Base-by-base conservation (phyloP, 2,888 invertebrate species). In the Caenorhabditis zanzibari region DNA sequence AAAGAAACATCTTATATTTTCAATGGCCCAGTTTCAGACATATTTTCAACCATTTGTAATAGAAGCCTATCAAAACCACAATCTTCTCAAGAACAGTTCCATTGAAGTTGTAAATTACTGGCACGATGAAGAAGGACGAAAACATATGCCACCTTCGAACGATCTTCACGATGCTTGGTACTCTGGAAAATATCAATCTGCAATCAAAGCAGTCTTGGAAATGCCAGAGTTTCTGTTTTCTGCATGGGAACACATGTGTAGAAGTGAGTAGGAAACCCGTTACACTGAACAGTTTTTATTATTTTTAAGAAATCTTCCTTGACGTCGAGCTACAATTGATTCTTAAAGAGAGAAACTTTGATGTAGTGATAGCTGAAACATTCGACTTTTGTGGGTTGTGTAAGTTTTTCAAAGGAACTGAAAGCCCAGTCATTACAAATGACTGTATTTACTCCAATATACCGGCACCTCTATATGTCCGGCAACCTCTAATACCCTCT, bases 351-450 rank as follows among this genome's bases (percentile, higher is more conserved):
- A 52, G 47, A 32, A 26, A 76, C n/a, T 84, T 84, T 49, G 84
- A 84, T 52, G 80, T 81, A 2, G 76, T 73, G 5, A 73, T 84
- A 16, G 71, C 76, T 1, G 84, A 84, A 61, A 84, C 72, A 14
- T 80, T 81, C 22, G 84, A 84, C 49, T 76, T 84, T 28, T 84
- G 84, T 41, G 84, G 84, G 28, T 49, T 84, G 6, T 80, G 82
- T 82, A 56, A 54, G 61, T 22, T n/a, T n/a, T n/a, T n/a, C n/a
- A n/a, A n/a, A n/a, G n/a, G n/a, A n/a, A n/a, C n/a, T n/a, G n/a
- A n/a, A n/a, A n/a, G n/a, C n/a, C n/a, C n/a, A n/a, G n/a, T n/a
- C n/a, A n/a, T n/a, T n/a, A n/a, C n/a, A n/a, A n/a, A n/a, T n/a
- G n/a, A n/a, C n/a, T n/a, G n/a, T n/a, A n/a, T n/a, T n/a, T n/a